Evolutionary conservation across 2,888 invertebrate genomes (phyloP).

Genomic region (Drosophila lacicola): DNA sequence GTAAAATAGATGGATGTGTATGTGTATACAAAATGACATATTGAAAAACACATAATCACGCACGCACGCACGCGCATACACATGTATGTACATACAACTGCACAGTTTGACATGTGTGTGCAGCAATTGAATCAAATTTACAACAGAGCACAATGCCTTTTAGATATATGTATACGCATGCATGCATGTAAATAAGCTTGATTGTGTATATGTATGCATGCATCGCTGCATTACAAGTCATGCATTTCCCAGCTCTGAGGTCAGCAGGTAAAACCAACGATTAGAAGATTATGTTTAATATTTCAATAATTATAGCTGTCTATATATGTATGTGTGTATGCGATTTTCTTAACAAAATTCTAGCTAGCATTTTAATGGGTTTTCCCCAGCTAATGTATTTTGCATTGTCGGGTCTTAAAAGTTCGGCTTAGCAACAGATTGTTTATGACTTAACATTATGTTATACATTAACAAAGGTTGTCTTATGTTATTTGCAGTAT

Average conservation of each 20-base stretch:
- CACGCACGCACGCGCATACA: constrained; percentile 8
- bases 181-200: not conserved
- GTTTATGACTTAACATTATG: too few relatives aligned
- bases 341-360: not conserved
- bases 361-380: too few relatives aligned
- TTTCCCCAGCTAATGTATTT: not conserved
- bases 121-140: constrained; percentile 49
- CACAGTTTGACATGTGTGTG: constrained; percentile 1
- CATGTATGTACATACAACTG: not conserved
- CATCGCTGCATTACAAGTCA: not conserved
- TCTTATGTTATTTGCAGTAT: too few relatives aligned
- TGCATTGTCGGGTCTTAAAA: too few relatives aligned
- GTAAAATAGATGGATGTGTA: not conserved
- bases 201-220: not conserved
- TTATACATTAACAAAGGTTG: too few relatives aligned
- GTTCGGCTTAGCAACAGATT: too few relatives aligned
- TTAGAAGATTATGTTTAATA: constrained; percentile 18
- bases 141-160: constrained; percentile 19
- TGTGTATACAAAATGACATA: constrained; percentile 11
- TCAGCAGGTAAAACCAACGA: constrained; percentile 19
- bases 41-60: constrained; percentile 21
- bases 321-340: not conserved
- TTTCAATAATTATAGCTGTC: not conserved
- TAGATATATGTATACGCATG: not conserved
- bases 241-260: constrained; percentile 9